These are phyloP conservation scores for Engraulis encrasicolus DNA, from an alignment of 2,113 vertebrate genomes.

Conservation along the genomic window DNA sequence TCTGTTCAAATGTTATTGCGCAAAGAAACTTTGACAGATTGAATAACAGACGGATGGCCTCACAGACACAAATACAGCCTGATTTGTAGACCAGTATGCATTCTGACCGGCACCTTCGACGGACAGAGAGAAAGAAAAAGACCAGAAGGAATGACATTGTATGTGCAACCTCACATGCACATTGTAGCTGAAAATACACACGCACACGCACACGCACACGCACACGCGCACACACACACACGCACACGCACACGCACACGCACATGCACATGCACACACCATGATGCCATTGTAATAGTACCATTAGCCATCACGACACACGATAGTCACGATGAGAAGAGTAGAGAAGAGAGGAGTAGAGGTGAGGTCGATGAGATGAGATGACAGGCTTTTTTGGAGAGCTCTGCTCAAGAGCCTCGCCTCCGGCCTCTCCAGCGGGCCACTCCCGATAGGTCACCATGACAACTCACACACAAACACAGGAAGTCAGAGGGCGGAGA, in stretches of 20 bases:
- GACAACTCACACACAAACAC: neutral
- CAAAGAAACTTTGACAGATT: too few species aligned
- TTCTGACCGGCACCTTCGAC: too few species aligned
- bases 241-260: neutral
- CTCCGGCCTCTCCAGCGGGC: neutral
- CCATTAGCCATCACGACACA: neutral
- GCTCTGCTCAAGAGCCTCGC: neutral
- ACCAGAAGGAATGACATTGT: too few species aligned
- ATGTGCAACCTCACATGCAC: neutral
- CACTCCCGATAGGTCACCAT: neutral
- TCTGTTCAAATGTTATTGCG: too few species aligned
- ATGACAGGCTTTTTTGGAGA: neutral
- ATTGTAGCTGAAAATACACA: neutral
- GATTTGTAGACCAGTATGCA: too few species aligned
- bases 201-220: neutral
- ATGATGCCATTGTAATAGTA: neutral
- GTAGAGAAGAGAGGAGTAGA: too few species aligned
- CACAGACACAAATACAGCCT: too few species aligned
- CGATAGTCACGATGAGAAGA: neutral
- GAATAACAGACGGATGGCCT: too few species aligned
- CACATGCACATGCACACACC: neutral
- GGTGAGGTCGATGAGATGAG: too few species aligned
- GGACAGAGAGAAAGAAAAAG: too few species aligned
- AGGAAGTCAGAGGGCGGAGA: constrained; percentile 13
- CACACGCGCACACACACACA: neutral